A percentile compares a stretch with the other conserved stretches of the same genome.
Conservation (phyloP, 2,888 invertebrate genomes). For the Erebia aethiops region DNA sequence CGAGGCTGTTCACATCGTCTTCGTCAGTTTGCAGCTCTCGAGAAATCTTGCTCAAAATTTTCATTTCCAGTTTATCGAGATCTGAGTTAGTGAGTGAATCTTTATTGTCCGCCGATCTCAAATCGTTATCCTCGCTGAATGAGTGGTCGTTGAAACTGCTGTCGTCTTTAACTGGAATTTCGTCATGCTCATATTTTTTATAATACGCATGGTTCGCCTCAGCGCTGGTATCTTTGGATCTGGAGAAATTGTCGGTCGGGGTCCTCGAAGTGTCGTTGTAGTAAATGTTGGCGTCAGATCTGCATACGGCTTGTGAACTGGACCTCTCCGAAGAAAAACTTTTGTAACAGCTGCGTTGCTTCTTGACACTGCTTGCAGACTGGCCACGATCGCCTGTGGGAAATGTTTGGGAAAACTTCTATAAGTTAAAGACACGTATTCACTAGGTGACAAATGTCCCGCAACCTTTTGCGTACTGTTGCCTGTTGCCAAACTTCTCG, state of each 20-base stretch:
- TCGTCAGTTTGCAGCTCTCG: constrained; percentile 60
- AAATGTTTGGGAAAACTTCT: not conserved
- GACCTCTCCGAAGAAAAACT: constrained; percentile 21
- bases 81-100: constrained; percentile 60
- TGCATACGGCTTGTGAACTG: constrained; percentile 38
- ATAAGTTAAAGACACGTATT: no score
- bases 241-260: not conserved
- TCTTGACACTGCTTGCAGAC: constrained; percentile 38
- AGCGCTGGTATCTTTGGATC: not conserved
- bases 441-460: no score
- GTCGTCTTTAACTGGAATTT: constrained; percentile 62
- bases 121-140: constrained; percentile 38
- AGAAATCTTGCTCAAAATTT: constrained; percentile 59
- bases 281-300: constrained; percentile 47
- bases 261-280: constrained; percentile 2
- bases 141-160: constrained; percentile 39
- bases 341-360: constrained; percentile 48
- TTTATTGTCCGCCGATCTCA: constrained; percentile 36
- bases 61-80: constrained; percentile 60
- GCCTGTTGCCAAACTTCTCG: no score
- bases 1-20: constrained; percentile 54
- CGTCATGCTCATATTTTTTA: constrained; percentile 65
- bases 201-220: constrained; percentile 48
- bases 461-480: no score
- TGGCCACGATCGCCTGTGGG: constrained; percentile 20